Conservation (phyloP, 2,888 invertebrate genomes). For the Teleiodes luculella region DNA sequence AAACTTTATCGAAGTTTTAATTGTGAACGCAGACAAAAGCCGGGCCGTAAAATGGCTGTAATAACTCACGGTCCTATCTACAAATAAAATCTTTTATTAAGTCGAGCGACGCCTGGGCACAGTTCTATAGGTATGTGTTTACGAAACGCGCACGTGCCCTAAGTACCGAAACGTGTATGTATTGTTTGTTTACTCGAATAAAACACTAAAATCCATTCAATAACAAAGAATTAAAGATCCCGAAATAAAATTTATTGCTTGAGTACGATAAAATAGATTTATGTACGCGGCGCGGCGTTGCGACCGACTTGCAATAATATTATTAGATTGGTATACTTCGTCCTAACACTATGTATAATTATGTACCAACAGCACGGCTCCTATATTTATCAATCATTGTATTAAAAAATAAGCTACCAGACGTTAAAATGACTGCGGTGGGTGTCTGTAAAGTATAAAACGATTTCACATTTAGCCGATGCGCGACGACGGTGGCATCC, state of each 20-base stretch:
- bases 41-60: constrained; percentile 56
- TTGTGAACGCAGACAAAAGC: constrained; percentile 71
- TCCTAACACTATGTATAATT: background rate
- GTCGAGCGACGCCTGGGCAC: constrained; percentile 56
- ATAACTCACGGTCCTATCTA: constrained; percentile 58
- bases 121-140: constrained; percentile 56
- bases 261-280: constrained; percentile 78
- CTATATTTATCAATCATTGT: no score
- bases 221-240: constrained; percentile 80
- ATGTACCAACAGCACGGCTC: background rate
- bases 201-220: constrained; percentile 79
- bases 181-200: constrained; percentile 78
- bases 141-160: constrained; percentile 67
- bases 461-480: no score
- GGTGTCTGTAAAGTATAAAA: no score
- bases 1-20: constrained; percentile 73
- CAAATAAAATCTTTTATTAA: constrained; percentile 72
- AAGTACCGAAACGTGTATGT: constrained; percentile 70
- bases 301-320: constrained; percentile 55
- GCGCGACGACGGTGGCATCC: no score
- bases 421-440: no score
- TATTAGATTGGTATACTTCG: constrained; percentile 49
- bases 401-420: no score
- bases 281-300: constrained; percentile 51
- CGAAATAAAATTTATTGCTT: constrained; percentile 78